A percentile compares a stretch with the other conserved stretches of the same genome.
These are phyloP conservation scores for Ormyrus labotus DNA, from an alignment of 2,888 invertebrate genomes.

Conservation along the genomic window DNA sequence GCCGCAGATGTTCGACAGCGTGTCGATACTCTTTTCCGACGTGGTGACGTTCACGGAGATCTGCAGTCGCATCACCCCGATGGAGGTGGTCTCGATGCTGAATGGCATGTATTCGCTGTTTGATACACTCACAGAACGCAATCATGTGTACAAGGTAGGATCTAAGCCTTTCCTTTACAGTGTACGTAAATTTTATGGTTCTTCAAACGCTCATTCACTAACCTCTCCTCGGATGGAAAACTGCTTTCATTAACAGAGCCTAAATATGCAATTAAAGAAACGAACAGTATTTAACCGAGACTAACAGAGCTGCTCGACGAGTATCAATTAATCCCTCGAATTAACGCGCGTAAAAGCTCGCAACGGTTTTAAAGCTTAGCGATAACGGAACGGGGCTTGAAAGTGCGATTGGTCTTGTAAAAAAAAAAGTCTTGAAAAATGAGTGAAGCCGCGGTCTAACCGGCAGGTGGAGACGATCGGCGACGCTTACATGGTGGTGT, in stretches of 20 bases:
- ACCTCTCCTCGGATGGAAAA: no score
- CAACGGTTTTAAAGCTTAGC: no score
- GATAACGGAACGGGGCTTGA: no score
- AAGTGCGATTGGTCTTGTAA: no score
- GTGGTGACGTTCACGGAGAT: constrained; percentile 98
- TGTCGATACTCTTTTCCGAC: constrained; percentile 97
- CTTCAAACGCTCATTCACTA: neutral
- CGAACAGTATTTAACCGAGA: no score
- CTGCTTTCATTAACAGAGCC: no score
- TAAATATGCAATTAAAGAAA: no score
- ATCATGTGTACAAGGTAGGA: constrained; percentile 94
- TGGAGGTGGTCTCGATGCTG: constrained; percentile 98
- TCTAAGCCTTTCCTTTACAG: constrained; percentile 19
- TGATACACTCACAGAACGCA: constrained; percentile 93
- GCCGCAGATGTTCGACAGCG: constrained; percentile 94
- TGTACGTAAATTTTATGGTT: constrained; percentile 37
- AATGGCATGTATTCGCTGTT: constrained; percentile 99
- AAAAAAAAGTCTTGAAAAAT: no score
- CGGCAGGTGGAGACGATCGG: constrained; percentile 96
- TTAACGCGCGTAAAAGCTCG: no score
- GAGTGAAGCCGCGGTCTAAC: no score
- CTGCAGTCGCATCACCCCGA: constrained; percentile 95
- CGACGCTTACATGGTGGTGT: constrained; percentile 98
- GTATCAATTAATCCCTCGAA: no score
- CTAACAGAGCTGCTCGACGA: no score